Evolutionary conservation across 2,888 invertebrate genomes (phyloP).

Genomic region (Andrena chrysosceles): DNA sequence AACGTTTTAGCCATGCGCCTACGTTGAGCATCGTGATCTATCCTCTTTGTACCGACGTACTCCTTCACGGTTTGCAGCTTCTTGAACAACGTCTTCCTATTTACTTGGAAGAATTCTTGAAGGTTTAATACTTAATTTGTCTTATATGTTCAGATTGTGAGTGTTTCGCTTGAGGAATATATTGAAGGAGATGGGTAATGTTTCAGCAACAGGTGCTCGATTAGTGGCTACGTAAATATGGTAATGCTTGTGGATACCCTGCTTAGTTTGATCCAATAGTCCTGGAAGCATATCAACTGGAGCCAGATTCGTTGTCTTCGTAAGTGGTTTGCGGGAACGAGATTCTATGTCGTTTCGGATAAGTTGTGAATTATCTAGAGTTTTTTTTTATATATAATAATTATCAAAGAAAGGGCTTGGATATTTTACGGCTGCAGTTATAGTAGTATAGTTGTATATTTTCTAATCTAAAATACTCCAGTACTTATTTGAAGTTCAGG

Average conservation of each 20-base stretch:
- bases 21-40: neutral
- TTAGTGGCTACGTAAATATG: constrained; percentile 34
- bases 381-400: no score
- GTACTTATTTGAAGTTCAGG: neutral
- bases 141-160: neutral
- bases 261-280: neutral
- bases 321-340: neutral
- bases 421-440: no score
- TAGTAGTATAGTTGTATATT: no score
- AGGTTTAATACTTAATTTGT: neutral
- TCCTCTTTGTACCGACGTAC: neutral
- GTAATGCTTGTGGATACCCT: constrained; percentile 32
- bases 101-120: neutral
- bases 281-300: neutral
- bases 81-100: neutral
- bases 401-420: no score
- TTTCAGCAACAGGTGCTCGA: constrained; percentile 68
- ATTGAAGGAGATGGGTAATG: constrained; percentile 12
- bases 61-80: neutral
- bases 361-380: neutral
- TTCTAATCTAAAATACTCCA: neutral
- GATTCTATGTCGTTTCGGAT: neutral
- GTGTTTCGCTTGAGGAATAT: neutral
- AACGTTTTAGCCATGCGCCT: constrained; percentile 66
- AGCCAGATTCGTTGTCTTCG: no score